phyloP scores from a whole-genome alignment of 2,797 vertebrate genomes.

The Brachyrhaphis roseni region DNA sequence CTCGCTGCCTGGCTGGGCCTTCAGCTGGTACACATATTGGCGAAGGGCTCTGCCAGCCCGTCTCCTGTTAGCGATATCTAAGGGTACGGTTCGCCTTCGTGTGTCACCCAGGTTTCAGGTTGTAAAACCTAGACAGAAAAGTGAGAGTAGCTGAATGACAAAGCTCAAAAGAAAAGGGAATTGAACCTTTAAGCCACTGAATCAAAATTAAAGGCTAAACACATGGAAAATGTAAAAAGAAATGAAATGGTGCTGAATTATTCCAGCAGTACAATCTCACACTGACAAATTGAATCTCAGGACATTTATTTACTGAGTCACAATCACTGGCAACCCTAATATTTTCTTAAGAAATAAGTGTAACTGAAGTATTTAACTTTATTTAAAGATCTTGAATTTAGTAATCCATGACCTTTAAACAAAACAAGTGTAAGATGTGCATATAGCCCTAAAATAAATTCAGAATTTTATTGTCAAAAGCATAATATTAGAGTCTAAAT shows the following conservation, averaged over 20 bases:
- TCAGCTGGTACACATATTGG: conserved; percentile 72
- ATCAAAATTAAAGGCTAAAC: neutral
- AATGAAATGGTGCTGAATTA: neutral
- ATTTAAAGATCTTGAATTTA: neutral
- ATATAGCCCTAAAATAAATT: neutral
- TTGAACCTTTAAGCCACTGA: neutral
- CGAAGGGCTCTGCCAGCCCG: conserved; percentile 49
- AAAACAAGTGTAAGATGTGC: neutral
- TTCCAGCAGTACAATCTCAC: too few relatives aligned
- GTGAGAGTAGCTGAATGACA: neutral
- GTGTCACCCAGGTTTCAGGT: conserved; percentile 22
- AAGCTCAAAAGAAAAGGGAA: neutral
- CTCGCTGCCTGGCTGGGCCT: conserved; percentile 49
- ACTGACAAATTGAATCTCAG: neutral
- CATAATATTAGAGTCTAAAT: neutral
- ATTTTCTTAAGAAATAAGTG: neutral
- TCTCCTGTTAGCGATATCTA: conserved; percentile 40
- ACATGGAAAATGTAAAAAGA: neutral
- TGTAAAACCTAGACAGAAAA: conserved; percentile 6
- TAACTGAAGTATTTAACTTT: neutral
- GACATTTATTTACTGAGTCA: neutral
- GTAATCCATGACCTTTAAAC: neutral
- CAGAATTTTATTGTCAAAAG: neutral
- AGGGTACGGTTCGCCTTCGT: conserved; percentile 10
- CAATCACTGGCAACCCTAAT: neutral